Percentiles rank a stretch among this genome's conserved stretches.
phyloP scores from a whole-genome alignment of 2,888 invertebrate species.

The Cheilosia scutellata region DNA sequence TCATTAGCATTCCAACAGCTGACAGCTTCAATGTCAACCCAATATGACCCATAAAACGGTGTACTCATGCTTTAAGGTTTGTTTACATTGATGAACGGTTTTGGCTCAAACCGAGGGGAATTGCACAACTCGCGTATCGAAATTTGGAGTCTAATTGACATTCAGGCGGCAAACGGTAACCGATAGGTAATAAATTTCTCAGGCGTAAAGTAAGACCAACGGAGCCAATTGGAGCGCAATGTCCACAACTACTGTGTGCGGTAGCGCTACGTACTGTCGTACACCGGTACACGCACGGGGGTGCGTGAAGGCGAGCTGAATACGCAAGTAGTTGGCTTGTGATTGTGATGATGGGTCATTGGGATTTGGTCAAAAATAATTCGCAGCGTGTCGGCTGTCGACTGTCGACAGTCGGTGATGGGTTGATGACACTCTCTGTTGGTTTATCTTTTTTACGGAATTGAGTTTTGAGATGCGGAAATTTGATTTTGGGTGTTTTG shows the following conservation, averaged over 20 bases:
- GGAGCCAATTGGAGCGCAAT: conserved; percentile 48
- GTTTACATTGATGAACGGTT: conserved; percentile 36
- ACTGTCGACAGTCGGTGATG: conserved; percentile 15
- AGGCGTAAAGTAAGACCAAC: conserved; percentile 46
- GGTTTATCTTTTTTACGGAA: conserved; percentile 7
- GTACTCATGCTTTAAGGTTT: conserved; percentile 17
- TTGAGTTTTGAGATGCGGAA: conserved; percentile 1
- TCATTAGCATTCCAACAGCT: conserved; percentile 26
- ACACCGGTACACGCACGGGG: conserved; percentile 26
- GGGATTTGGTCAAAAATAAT: conserved; percentile 44
- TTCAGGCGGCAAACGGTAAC: conserved; percentile 44
- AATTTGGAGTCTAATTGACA: conserved; percentile 39
- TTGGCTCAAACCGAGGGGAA: background rate
- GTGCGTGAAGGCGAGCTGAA: conserved; percentile 48
- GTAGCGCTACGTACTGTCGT: background rate
- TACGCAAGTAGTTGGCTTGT: conserved; percentile 30
- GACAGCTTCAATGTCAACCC: conserved; percentile 57
- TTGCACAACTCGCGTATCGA: conserved; percentile 38
- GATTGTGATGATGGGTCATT: conserved; percentile 24
- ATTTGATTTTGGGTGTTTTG: conserved; percentile 35
- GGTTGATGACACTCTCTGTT: conserved; percentile 42
- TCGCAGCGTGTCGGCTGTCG: conserved; percentile 25
- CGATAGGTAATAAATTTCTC: conserved; percentile 54
- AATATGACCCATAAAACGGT: conserved; percentile 43
- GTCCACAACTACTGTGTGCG: conserved; percentile 32